Base-by-base conservation (phyloP, 2,888 invertebrate genomes). In the Drosophila antonietae region DNA sequence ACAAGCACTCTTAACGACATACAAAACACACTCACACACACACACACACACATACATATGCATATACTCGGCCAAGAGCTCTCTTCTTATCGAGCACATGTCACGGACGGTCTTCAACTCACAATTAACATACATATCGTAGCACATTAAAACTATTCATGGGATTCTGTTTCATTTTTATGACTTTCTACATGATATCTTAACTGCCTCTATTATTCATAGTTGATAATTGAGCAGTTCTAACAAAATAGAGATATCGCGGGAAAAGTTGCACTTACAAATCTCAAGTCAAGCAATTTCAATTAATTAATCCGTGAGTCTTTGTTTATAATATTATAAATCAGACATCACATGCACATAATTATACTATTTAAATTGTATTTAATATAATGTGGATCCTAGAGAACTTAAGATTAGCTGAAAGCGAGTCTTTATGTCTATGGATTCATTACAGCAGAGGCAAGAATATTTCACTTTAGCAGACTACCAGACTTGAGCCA, bases 121-220 rank as follows among this genome's bases (percentile, higher is more conserved):
- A 68, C 68, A 75, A 75, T 79, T 79, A 76, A 68, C 76, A 76
- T 62, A 61, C 12, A 35, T 33, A 65, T 59, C 31, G 9, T 10
- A 12, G 28, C 58, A 46, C 58, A n/a, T 37, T 58, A 59, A 59
- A 39, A 18, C 56, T 57, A 44, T 57, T 44, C 44, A 57, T 20
- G 33, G 31, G 44, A 23, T n/a, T 33, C 39, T 37, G 7, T 15
- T 14, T 53, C 7, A 51, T 53, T 47, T 63, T 63, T 39, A 39
- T 39, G 39, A 14, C 63, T 64, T 9, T 9, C n/a, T 39, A 37
- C 23, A 9, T 49, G 49, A 39, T 49, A 59, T 59, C 49, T 59
- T 39, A 58, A 46, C 37, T 10, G 35, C 15, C 47, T 37, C 46
- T 37, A 47, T 18, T 28, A 47, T 28, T 31, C 49, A 28, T 28